These are phyloP conservation scores for Haemorhous mexicanus DNA, from an alignment of 2,113 vertebrate genomes.

Conservation along the genomic window DNA sequence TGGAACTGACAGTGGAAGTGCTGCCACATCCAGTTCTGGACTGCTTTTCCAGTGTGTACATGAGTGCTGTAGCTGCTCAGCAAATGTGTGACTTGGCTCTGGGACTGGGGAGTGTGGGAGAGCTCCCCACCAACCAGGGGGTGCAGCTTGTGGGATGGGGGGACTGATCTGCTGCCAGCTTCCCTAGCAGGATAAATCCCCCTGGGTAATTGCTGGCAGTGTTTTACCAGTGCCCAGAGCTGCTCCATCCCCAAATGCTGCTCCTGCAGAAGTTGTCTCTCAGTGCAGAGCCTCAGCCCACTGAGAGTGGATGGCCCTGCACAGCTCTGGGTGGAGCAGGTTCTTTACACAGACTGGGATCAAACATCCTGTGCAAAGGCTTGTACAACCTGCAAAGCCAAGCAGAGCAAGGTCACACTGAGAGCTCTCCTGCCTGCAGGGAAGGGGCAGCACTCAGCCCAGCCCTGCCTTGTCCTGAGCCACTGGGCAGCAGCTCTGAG, in stretches of 20 bases:
- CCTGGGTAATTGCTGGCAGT: not conserved
- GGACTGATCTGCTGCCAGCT: not conserved
- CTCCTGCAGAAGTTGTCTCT: not conserved
- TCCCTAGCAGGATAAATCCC: not conserved
- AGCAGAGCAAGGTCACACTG: fast-evolving
- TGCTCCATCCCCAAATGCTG: not conserved
- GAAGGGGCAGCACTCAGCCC: not conserved
- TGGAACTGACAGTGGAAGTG: not conserved
- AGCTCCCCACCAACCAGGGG: fast-evolving
- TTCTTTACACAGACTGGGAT: not conserved
- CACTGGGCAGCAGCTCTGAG: fast-evolving
- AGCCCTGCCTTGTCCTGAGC: not conserved
- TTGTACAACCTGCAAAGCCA: not conserved
- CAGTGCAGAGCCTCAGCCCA: not conserved
- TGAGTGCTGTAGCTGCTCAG: not conserved
- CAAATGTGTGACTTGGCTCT: not conserved
- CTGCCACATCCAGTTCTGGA: not conserved
- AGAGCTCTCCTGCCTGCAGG: not conserved
- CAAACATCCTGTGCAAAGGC: not conserved
- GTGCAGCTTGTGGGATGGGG: not conserved
- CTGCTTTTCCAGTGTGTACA: not conserved
- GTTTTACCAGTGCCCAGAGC: not conserved
- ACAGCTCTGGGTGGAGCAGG: not conserved
- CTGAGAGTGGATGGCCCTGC: fast-evolving
- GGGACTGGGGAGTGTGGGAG: not conserved